A percentile compares a stretch with the other conserved stretches of the same genome.
Evolutionary conservation across 1,140 invertebrate species (phyloP).

Genomic region (Drosophila lowei): DNA sequence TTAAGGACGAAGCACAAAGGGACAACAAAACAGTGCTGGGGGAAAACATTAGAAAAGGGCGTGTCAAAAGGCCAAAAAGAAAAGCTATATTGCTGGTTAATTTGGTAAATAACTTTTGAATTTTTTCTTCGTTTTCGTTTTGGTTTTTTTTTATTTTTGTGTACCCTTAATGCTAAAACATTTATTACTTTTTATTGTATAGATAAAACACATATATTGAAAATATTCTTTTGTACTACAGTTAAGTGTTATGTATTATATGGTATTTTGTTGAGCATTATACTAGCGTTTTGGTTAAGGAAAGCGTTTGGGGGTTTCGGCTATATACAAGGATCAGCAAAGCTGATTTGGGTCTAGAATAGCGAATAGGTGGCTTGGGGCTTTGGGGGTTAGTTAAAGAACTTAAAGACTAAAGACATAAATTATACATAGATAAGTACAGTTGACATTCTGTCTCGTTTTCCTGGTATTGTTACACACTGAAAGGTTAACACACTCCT

Average conservation of each 20-base stretch:
- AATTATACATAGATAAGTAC: constrained; percentile 42
- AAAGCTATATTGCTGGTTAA: constrained; percentile 26
- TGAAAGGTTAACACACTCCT: too few species aligned
- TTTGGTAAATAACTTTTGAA: constrained; percentile 24
- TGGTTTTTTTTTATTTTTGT: constrained; percentile 41
- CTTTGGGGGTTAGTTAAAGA: constrained; percentile 38
- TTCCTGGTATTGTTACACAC: too few species aligned
- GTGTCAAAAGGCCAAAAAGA: constrained; percentile 10
- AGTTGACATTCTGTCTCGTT: constrained; percentile 8
- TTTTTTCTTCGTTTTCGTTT: constrained; percentile 36
- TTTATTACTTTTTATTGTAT: constrained; percentile 41
- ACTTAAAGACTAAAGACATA: constrained; percentile 50
- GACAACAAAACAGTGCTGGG: constrained; percentile 31
- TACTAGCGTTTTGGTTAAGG: constrained; percentile 72
- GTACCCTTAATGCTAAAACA: constrained; percentile 60
- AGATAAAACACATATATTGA: constrained; percentile 52
- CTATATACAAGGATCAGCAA: constrained; percentile 52
- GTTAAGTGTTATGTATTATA: constrained; percentile 42
- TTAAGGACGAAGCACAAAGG: constrained; percentile 35
- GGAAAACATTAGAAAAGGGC: constrained; percentile 18
- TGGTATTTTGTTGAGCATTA: constrained; percentile 53
- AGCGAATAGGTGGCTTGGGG: neutral
- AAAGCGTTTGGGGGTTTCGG: constrained; percentile 57
- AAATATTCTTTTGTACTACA: constrained; percentile 73
- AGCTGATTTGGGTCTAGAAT: constrained; percentile 22